Percentiles rank a stretch among this genome's conserved stretches.
Evolutionary conservation across 2,797 vertebrate genomes (phyloP).

Genomic region (Jordanella pulchra): DNA sequence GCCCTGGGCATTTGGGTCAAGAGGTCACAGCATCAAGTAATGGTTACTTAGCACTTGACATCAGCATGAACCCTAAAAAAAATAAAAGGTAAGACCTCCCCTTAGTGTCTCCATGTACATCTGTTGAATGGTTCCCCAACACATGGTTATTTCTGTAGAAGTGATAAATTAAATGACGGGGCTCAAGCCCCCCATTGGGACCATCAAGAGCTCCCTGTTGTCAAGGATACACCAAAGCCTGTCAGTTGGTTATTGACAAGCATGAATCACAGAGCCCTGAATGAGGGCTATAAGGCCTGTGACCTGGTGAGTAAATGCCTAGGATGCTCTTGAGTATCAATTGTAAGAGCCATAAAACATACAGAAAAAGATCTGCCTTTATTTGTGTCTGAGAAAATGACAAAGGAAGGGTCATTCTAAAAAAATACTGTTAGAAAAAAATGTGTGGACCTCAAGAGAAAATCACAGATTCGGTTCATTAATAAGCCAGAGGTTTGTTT

Average conservation of each 20-base stretch:
- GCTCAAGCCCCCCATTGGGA: conserved; percentile 35
- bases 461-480: conserved; percentile 6
- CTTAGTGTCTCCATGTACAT: conserved; percentile 18
- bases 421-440: background rate
- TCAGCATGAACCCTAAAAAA: conserved; percentile 38
- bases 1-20: conserved; percentile 56
- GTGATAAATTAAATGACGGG: conserved; percentile 25
- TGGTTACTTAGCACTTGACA: conserved; percentile 79
- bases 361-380: conserved; percentile 38
- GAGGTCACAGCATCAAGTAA: conserved; percentile 73
- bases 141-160: conserved; percentile 3
- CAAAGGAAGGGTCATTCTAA: conserved; percentile 23
- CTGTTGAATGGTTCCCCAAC: conserved; percentile 34
- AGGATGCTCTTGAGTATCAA: conserved; percentile 42
- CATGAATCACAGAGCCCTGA: conserved; percentile 29
- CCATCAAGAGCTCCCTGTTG: conserved; percentile 54
- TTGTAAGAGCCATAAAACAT: conserved; percentile 52
- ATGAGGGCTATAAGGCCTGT: conserved; percentile 37
- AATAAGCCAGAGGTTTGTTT: conserved; percentile 1
- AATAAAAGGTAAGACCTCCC: conserved; percentile 1
- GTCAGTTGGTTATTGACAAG: conserved; percentile 54
- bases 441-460: conserved; percentile 11
- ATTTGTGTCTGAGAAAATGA: conserved; percentile 42
- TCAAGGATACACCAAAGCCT: conserved; percentile 53
- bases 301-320: conserved; percentile 30